A percentile compares a stretch with the other conserved stretches of the same genome.
phyloP scores from a whole-genome alignment of 2,888 invertebrate species.

The Gari tellinella region DNA sequence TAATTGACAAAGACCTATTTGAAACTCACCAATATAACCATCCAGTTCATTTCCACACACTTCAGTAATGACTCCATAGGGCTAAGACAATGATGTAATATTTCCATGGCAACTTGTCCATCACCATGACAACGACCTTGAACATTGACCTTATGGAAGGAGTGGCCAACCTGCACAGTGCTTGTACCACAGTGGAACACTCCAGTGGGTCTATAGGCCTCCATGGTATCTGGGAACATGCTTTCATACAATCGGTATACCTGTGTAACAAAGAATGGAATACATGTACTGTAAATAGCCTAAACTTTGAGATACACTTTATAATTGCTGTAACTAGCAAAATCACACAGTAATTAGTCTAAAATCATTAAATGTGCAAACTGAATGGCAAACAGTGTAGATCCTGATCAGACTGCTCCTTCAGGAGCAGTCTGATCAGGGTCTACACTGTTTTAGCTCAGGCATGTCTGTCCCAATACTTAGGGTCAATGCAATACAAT shows the following conservation, averaged over 20 bases:
- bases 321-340: no score
- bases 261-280: conserved; percentile 1
- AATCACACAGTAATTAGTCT: no score
- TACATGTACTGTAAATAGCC: no score
- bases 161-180: conserved; percentile 81
- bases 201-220: conserved; percentile 55
- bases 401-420: no score
- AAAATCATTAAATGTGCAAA: no score
- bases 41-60: conserved; percentile 96
- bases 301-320: no score
- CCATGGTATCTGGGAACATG: conserved; percentile 85
- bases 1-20: not conserved
- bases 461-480: no score
- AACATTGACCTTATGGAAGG: conserved; percentile 70
- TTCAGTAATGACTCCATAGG: conserved; percentile 92
- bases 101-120: conserved; percentile 43
- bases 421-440: no score
- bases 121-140: conserved; percentile 34
- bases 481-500: no score
- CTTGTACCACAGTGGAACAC: conserved; percentile 65
- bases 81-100: conserved; percentile 84
- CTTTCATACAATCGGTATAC: conserved; percentile 79
- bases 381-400: no score
- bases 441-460: no score
- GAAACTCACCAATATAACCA: conserved; percentile 90